Base-by-base conservation (phyloP, 2,888 invertebrate genomes). In the Sarcophaga caerulescens region DNA sequence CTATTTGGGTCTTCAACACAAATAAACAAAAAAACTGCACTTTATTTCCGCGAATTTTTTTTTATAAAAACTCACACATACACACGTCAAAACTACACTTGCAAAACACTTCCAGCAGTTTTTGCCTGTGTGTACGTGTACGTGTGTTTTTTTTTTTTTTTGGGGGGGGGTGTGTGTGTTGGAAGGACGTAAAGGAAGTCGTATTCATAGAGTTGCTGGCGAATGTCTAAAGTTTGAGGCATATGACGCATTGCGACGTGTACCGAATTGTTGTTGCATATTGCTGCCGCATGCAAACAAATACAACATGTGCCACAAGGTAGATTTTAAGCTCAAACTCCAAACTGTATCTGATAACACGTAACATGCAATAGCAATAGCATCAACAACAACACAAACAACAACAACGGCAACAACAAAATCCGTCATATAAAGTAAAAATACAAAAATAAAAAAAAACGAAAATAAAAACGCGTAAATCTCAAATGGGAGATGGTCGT, bases 221-320 rank as follows among this genome's bases (percentile, higher is more conserved):
- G 66, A 77, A 75, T 23, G 70, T 79, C 75, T 81, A 84, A 86
- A 84, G 86, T 86, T 86, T 87, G 84, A 70, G 78, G 80, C 80
- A 83, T 87, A 83, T 83, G 85, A 85, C 87, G 88, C 87, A 87
- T 83, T 87, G 88, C 87, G 87, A 85, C 87, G 88, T 57, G 45
- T 69, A 76, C 80, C 47, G 65, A 81, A 69, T 65, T 69, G 63
- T 69, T 85, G 79, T 47, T 47, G 47, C 8, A n/a, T 47, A 14
- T 47, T 47, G 47, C 47, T 14, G 47, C 4, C 47, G 47, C 81
- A 79, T 57, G 77, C 77, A 78, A 76, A 85, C 68, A 80, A 79
- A 76, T 76, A 79, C 65, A 71, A 79, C 85, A 82, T 83, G 75
- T 75, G 75, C 82, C 84, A 86, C 65, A 83, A 84, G 78, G 81